These are phyloP conservation scores for Trichogramma evanescens DNA, from an alignment of 2,888 invertebrate species.

Conservation along the genomic window DNA sequence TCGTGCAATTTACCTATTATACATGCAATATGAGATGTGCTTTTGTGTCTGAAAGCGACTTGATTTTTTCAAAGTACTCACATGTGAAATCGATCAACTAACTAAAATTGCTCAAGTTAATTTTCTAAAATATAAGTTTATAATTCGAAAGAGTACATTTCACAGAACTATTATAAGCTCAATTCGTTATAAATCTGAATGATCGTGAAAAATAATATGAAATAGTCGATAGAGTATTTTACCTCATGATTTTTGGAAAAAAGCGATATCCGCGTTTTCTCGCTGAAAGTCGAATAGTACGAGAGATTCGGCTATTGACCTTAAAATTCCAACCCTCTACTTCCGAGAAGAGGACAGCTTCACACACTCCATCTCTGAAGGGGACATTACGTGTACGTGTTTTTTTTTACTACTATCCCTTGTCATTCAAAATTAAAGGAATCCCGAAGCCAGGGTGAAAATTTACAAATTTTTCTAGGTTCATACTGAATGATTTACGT, in stretches of 20 bases:
- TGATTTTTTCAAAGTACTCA: no score
- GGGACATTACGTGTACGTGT: background rate
- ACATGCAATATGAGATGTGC: no score
- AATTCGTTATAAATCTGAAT: background rate
- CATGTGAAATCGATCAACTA: no score
- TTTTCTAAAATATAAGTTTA: no score
- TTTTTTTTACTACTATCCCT: background rate
- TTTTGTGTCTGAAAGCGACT: no score
- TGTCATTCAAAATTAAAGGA: background rate
- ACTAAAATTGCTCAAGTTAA: no score
- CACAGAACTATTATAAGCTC: no score
- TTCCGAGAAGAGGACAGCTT: slow-evolving; percentile 44
- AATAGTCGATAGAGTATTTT: slow-evolving; percentile 23
- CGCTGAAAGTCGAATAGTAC: slow-evolving; percentile 45
- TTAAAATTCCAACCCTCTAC: slow-evolving; percentile 44
- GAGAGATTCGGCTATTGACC: slow-evolving; percentile 43
- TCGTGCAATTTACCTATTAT: no score
- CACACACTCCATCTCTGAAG: slow-evolving; percentile 44
- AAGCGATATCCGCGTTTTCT: slow-evolving; percentile 45
- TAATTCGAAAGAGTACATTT: no score
- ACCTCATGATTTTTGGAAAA: slow-evolving; percentile 45
- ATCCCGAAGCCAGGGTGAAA: no score
- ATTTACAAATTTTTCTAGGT: no score
- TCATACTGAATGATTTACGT: no score
- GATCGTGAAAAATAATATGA: background rate